Evolutionary conservation across 2,888 invertebrate genomes (phyloP).

Genomic region (Schizaphis graminum): DNA sequence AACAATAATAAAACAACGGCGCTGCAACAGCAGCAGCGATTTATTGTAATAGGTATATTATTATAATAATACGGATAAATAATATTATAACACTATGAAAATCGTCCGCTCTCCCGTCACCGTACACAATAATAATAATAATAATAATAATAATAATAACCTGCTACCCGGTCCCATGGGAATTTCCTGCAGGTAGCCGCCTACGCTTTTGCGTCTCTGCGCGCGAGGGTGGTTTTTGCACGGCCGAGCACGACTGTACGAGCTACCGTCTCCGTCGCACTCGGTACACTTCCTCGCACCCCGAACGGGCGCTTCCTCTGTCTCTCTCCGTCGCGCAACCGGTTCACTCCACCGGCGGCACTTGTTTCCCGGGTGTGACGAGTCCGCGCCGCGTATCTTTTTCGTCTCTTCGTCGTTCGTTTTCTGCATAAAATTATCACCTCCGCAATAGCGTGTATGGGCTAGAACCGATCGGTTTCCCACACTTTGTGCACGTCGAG

Average conservation of each 20-base stretch:
- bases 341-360: background rate
- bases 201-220: background rate
- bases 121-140: background rate
- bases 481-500: slow-evolving; percentile 30
- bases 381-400: background rate
- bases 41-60: background rate
- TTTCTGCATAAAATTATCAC: slow-evolving; percentile 63
- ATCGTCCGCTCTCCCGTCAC: background rate
- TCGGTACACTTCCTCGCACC: background rate
- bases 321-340: slow-evolving; percentile 8
- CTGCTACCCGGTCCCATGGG: slow-evolving; percentile 42
- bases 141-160: background rate
- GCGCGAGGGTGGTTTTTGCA: slow-evolving; percentile 35
- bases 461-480: slow-evolving; percentile 1
- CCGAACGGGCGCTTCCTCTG: background rate
- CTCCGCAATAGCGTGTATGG: background rate
- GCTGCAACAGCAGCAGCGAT: background rate
- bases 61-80: background rate
- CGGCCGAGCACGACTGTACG: slow-evolving; percentile 31
- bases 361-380: slow-evolving; percentile 31
- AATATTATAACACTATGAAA: background rate
- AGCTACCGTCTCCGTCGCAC: slow-evolving; percentile 61
- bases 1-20: background rate
- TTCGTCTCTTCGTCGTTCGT: background rate
- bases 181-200: slow-evolving; percentile 58